These are phyloP conservation scores for Hydrozoanthus gracilis DNA, from an alignment of 92 coral and sea anemone species.

Conservation along the genomic window DNA sequence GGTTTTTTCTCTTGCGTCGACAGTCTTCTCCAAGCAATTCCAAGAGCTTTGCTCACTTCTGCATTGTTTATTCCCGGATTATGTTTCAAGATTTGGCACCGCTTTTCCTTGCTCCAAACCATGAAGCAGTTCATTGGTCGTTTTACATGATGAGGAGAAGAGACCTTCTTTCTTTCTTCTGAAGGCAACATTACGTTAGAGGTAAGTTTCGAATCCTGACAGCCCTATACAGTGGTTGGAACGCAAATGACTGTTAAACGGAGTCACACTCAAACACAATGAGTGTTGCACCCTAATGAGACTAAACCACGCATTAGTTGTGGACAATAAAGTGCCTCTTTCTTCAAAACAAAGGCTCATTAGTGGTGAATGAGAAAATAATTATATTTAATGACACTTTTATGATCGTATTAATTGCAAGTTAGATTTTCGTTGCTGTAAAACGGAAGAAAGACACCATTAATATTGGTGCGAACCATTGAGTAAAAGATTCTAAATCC, in stretches of 20 bases:
- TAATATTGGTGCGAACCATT: too few relatives aligned
- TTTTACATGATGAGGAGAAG: constrained; percentile 63
- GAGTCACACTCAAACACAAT: constrained; percentile 15
- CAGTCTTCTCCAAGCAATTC: constrained; percentile 82
- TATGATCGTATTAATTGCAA: constrained; percentile 1
- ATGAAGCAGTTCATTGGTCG: constrained; percentile 94
- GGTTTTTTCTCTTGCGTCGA: constrained; percentile 79
- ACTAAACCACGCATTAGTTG: constrained; percentile 27
- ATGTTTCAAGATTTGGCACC: constrained; percentile 79
- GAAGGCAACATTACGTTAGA: constrained; percentile 19
- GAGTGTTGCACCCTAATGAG: constrained; percentile 30
- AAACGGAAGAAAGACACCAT: neutral
- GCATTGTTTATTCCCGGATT: constrained; percentile 91
- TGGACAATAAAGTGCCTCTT: constrained; percentile 32
- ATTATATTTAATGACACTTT: constrained; percentile 40
- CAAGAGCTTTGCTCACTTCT: constrained; percentile 82
- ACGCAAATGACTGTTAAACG: constrained; percentile 2
- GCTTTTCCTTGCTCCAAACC: constrained; percentile 92
- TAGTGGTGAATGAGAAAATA: constrained; percentile 37
- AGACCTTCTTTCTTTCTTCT: neutral
- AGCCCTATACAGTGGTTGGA: neutral
- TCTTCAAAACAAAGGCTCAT: constrained; percentile 48
- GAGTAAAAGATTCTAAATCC: neutral
- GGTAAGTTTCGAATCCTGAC: neutral
- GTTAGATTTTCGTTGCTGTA: too few relatives aligned